phyloP scores from a whole-genome alignment of 2,888 invertebrate species.

The Antitype chi region DNA sequence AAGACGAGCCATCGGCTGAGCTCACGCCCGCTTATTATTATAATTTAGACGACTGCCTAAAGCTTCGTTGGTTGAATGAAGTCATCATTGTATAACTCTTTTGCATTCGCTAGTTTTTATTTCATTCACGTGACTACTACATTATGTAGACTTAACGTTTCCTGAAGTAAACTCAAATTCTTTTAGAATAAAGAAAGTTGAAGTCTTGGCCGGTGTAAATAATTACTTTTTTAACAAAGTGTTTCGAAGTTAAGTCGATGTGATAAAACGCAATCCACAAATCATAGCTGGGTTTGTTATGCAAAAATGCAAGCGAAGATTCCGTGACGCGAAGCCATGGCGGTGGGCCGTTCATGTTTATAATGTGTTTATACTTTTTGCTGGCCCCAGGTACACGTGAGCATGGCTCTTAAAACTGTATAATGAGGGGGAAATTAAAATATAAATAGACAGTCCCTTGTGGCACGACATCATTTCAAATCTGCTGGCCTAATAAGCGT shows the following conservation, averaged over 20 bases:
- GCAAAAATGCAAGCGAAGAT: constrained; percentile 88
- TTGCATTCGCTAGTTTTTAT: constrained; percentile 62
- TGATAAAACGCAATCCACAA: constrained; percentile 80
- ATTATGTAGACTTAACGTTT: constrained; percentile 44
- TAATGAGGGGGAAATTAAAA: constrained; percentile 78
- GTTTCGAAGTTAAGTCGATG: constrained; percentile 70
- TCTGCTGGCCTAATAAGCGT: constrained; percentile 49
- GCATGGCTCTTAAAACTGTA: constrained; percentile 73
- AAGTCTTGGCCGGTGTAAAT: constrained; percentile 46
- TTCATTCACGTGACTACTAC: constrained; percentile 45
- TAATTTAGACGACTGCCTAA: constrained; percentile 90
- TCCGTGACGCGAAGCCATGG: constrained; percentile 86
- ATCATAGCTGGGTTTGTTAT: constrained; percentile 86
- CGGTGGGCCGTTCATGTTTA: constrained; percentile 81
- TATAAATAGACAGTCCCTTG: constrained; percentile 68
- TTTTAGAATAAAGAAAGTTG: constrained; percentile 42
- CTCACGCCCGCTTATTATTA: constrained; percentile 90
- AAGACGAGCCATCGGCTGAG: constrained; percentile 85
- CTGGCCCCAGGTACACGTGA: constrained; percentile 75
- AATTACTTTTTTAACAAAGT: constrained; percentile 70
- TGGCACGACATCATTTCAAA: constrained; percentile 54
- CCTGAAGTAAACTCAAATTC: constrained; percentile 45
- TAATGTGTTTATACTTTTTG: constrained; percentile 86
- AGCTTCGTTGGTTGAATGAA: constrained; percentile 86
- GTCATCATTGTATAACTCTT: constrained; percentile 80